Evolutionary conservation across 2,797 vertebrate genomes (phyloP).

Genomic region (Microhierax caerulescens): DNA sequence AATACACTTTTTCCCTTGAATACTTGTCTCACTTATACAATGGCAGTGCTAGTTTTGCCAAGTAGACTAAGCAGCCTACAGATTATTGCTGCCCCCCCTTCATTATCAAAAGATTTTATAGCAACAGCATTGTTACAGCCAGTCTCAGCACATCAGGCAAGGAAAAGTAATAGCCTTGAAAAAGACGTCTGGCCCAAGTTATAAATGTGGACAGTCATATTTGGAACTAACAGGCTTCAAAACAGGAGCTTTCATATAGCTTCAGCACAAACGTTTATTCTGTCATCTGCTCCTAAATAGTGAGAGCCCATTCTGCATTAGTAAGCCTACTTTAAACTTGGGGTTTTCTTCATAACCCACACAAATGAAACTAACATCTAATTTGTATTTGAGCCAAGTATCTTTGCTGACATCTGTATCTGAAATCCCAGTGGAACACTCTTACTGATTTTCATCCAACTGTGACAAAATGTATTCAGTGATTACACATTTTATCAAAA

Average conservation of each 20-base stretch:
- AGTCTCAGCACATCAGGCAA: background rate
- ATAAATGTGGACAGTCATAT: background rate
- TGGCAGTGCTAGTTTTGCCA: background rate
- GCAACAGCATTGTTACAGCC: background rate
- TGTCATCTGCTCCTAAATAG: background rate
- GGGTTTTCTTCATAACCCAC: conserved; percentile 28
- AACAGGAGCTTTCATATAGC: background rate
- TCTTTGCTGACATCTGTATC: conserved; percentile 52
- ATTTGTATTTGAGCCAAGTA: conserved; percentile 40
- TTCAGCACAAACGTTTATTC: background rate
- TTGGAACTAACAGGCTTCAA: background rate
- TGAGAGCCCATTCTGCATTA: background rate
- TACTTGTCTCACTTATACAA: background rate
- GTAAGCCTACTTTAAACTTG: conserved; percentile 3
- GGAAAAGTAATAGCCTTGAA: background rate
- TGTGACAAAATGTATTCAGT: conserved; percentile 53
- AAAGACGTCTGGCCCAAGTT: background rate
- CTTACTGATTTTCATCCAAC: conserved; percentile 46
- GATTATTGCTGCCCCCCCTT: background rate
- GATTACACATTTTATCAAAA: conserved; percentile 51
- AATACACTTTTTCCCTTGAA: background rate
- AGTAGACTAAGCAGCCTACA: background rate
- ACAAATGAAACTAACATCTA: conserved; percentile 41
- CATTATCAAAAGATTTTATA: background rate
- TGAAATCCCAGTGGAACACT: conserved; percentile 13